A percentile compares a stretch with the other conserved stretches of the same genome.
Conservation (phyloP, 2,888 invertebrate species). For the Pardosa pseudoannulata region DNA sequence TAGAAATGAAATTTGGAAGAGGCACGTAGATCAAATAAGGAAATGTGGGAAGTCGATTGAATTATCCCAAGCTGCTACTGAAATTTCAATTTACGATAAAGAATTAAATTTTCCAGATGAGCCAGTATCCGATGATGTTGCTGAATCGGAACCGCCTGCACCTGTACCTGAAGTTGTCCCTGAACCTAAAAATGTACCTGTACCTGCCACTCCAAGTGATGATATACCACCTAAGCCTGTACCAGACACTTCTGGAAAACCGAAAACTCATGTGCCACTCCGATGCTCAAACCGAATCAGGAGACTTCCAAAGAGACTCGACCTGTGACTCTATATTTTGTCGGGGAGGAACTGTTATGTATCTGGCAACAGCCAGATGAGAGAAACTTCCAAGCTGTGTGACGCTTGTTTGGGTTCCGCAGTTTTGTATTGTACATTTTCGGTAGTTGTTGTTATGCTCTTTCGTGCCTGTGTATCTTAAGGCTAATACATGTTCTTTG, state of each 20-base stretch:
- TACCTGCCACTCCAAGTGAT: too few species aligned
- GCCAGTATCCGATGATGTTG: slow-evolving; percentile 38
- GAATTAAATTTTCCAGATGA: slow-evolving; percentile 35
- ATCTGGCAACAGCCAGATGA: slow-evolving; percentile 50
- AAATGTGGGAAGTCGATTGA: slow-evolving; percentile 38
- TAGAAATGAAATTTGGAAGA: slow-evolving; percentile 34
- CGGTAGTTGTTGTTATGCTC: slow-evolving; percentile 42
- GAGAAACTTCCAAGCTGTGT: slow-evolving; percentile 47
- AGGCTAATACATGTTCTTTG: slow-evolving; percentile 35
- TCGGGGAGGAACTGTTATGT: slow-evolving; percentile 54
- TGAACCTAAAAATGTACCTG: too few species aligned
- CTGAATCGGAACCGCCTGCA: slow-evolving; percentile 29
- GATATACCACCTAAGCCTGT: too few species aligned
- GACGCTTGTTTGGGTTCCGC: too few species aligned
- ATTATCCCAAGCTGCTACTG: slow-evolving; percentile 38
- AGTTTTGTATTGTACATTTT: slow-evolving; percentile 39
- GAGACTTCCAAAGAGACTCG: slow-evolving; percentile 39
- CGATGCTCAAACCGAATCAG: slow-evolving; percentile 8
- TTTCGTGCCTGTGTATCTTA: slow-evolving; percentile 45
- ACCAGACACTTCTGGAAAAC: too few species aligned
- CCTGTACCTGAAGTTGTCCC: slow-evolving; percentile 8
- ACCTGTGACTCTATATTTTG: slow-evolving; percentile 49
- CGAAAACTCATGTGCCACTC: too few species aligned
- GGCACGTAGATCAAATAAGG: slow-evolving; percentile 35
- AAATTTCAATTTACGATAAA: slow-evolving; percentile 36